Evolutionary conservation across 2,797 vertebrate species (phyloP).

Genomic region (Tenualosa ilisha): DNA sequence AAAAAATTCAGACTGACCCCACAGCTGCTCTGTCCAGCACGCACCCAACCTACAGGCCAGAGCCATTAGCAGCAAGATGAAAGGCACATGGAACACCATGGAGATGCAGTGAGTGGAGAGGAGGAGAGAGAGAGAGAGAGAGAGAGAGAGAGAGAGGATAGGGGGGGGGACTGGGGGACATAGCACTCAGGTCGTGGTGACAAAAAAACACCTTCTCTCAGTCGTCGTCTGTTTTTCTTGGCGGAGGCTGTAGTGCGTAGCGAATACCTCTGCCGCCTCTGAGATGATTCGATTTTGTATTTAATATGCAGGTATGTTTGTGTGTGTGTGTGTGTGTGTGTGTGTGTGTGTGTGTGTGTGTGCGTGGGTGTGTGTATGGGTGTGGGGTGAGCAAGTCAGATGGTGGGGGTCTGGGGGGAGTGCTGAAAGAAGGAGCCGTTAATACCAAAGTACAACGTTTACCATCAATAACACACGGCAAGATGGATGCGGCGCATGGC

Average conservation of each 20-base stretch:
- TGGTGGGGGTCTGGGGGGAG: not conserved
- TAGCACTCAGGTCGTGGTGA: not conserved
- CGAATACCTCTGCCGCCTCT: not conserved
- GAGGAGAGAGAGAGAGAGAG: constrained; percentile 15
- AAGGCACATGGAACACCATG: not conserved
- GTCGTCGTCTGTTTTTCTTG: not conserved
- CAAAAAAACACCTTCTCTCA: constrained; percentile 18
- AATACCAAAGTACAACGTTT: constrained; percentile 55
- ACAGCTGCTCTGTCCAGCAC: constrained; percentile 32
- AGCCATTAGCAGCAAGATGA: constrained; percentile 39
- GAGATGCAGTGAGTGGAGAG: constrained; percentile 19
- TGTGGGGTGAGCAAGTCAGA: not conserved
- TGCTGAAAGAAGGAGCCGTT: constrained; percentile 35
- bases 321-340: constrained; percentile 32
- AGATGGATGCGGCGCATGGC: constrained; percentile 49
- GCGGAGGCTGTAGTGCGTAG: not conserved
- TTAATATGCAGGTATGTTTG: constrained; percentile 30
- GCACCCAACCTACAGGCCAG: not conserved
- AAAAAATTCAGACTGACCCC: constrained; percentile 49
- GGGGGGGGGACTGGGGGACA: not conserved
- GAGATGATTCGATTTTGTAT: constrained; percentile 26
- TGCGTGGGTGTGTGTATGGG: constrained; percentile 32
- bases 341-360: constrained; percentile 37
- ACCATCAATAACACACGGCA: constrained; percentile 52
- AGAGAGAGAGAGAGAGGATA: not conserved